phyloP scores from a whole-genome alignment of 1,140 invertebrate genomes.

The Drosophila arawakana region DNA sequence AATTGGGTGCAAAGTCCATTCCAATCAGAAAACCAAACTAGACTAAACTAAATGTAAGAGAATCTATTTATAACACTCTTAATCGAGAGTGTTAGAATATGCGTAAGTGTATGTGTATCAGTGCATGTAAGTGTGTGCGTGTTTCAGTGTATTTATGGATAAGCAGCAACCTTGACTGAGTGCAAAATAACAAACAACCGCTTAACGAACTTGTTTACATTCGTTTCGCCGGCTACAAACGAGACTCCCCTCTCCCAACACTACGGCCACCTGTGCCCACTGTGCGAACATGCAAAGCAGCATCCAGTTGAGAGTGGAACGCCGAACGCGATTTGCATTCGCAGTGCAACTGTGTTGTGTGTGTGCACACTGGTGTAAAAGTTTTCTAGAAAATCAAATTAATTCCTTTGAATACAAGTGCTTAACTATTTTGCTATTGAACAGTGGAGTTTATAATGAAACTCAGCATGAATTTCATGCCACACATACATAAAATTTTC shows the following conservation, averaged over 20 bases:
- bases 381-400: background rate
- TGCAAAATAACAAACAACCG: conserved; percentile 50
- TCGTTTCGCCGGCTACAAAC: conserved; percentile 56
- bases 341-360: background rate
- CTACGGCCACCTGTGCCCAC: background rate
- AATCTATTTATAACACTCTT: conserved; percentile 44
- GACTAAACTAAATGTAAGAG: conserved; percentile 25
- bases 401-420: background rate
- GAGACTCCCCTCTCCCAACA: background rate
- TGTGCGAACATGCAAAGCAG: conserved; percentile 7
- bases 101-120: conserved; percentile 3
- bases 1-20: conserved; percentile 41
- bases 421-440: background rate
- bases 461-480: too few relatives aligned
- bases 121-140: background rate
- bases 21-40: conserved; percentile 19
- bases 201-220: conserved; percentile 79
- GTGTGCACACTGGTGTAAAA: background rate
- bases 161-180: conserved; percentile 61
- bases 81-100: conserved; percentile 21
- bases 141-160: conserved; percentile 16
- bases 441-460: background rate
- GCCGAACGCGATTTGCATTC: conserved; percentile 19
- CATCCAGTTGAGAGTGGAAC: conserved; percentile 49
- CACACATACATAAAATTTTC: background rate